Evolutionary conservation across 1,140 invertebrate genomes (phyloP).

Genomic region (Pogonus chalceus): DNA sequence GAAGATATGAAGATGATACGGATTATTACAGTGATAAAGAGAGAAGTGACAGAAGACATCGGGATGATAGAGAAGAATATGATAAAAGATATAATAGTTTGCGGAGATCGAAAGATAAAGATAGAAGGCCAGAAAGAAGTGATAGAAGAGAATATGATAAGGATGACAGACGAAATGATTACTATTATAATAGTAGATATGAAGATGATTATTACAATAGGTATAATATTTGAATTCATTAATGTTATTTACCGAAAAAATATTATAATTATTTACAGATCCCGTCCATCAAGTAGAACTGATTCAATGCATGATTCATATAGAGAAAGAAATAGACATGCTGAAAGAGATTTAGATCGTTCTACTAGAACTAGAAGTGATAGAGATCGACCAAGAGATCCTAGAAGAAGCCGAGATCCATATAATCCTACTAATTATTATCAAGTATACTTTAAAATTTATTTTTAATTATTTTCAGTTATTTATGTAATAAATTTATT

Average conservation of each 20-base stretch:
- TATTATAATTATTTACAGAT: slow-evolving; percentile 24
- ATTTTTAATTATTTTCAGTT: slow-evolving; percentile 7
- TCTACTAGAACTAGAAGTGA: slow-evolving; percentile 21
- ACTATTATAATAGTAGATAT: slow-evolving; percentile 40
- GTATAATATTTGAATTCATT: slow-evolving; percentile 18
- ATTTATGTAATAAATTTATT: slow-evolving; percentile 18
- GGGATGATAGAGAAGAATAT: slow-evolving; percentile 35
- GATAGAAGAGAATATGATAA: slow-evolving; percentile 21
- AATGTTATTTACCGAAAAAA: slow-evolving; percentile 9
- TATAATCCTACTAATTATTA: slow-evolving; percentile 37
- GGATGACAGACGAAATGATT: slow-evolving; percentile 31
- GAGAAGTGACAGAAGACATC: slow-evolving; percentile 21
- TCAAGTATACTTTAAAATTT: slow-evolving; percentile 15
- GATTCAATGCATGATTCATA: slow-evolving; percentile 41
- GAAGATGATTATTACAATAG: slow-evolving; percentile 39
- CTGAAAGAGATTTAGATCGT: slow-evolving; percentile 20
- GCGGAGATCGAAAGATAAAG: slow-evolving; percentile 24
- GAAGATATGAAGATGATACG: slow-evolving; percentile 31
- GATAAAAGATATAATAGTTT: slow-evolving; percentile 30
- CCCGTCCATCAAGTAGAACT: slow-evolving; percentile 42
- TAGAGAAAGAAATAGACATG: slow-evolving; percentile 21
- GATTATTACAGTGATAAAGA: slow-evolving; percentile 33
- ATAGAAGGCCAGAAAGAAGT: slow-evolving; percentile 27
- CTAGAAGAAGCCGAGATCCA: slow-evolving; percentile 34
- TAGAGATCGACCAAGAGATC: slow-evolving; percentile 29